Conservation (phyloP, 2,888 invertebrate species). For the Sinelater perroti region DNA sequence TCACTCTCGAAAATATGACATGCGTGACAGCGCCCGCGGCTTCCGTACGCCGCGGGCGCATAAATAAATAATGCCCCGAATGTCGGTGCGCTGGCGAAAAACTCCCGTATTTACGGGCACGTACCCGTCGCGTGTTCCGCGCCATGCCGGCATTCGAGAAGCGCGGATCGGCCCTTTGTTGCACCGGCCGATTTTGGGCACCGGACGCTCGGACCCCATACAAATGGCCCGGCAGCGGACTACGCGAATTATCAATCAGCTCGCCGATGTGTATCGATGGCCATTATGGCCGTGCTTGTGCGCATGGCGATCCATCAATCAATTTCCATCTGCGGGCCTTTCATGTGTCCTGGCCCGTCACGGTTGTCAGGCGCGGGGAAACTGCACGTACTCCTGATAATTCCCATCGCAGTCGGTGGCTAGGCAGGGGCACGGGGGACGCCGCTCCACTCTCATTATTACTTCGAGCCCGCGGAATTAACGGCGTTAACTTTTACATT, state of each 20-base stretch:
- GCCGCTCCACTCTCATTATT: no score
- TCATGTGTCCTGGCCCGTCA: conserved; percentile 27
- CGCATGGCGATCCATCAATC: conserved; percentile 23
- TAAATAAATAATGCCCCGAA: conserved; percentile 32
- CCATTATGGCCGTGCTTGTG: conserved; percentile 12
- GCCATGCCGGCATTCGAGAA: conserved; percentile 30
- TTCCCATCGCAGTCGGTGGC: conserved; percentile 13
- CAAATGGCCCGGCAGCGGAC: no score
- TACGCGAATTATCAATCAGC: conserved; percentile 21
- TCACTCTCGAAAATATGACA: conserved; percentile 18
- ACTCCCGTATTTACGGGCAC: conserved; percentile 28
- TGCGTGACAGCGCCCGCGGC: conserved; percentile 24
- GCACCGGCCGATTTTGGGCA: conserved; percentile 7
- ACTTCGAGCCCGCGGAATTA: no score
- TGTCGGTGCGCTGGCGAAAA: conserved; percentile 26
- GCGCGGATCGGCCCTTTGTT: conserved; percentile 35
- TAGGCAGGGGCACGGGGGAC: no score
- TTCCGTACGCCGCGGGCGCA: conserved; percentile 21
- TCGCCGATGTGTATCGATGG: conserved; percentile 11
- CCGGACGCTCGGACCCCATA: neutral
- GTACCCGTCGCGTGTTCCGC: conserved; percentile 33
- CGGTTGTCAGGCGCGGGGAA: conserved; percentile 27
- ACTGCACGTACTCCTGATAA: conserved; percentile 13
- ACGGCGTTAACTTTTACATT: no score
- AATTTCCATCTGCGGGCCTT: conserved; percentile 26